Percentiles rank a stretch among this genome's conserved stretches.
These are phyloP conservation scores for Dinocampus coccinellae DNA, from an alignment of 2,888 invertebrate genomes.

Conservation along the genomic window DNA sequence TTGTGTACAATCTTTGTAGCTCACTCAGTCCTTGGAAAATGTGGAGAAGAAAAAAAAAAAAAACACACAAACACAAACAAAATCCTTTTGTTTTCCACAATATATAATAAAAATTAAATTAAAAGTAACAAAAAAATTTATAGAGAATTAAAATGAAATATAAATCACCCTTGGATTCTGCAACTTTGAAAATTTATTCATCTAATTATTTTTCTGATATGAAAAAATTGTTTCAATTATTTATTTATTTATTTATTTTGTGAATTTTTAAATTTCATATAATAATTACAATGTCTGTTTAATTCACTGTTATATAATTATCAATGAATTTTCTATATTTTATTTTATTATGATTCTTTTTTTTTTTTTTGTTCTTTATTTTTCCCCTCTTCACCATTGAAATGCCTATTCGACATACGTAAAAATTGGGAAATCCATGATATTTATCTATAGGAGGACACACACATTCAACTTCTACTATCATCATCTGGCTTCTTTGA, in stretches of 20 bases:
- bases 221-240: no score
- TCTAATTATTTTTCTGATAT: no score
- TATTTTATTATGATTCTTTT: not conserved
- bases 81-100: not conserved
- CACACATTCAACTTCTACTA: conserved; percentile 15
- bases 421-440: not conserved
- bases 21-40: not conserved
- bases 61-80: no score
- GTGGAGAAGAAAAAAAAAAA: not conserved
- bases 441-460: conserved; percentile 32
- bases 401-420: not conserved
- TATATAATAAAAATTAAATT: not conserved
- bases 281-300: no score
- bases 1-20: not conserved
- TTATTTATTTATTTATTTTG: no score
- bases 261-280: no score
- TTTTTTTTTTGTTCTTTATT: not conserved
- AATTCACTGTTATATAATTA: no score
- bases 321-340: no score
- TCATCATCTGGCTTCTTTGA: conserved; percentile 29
- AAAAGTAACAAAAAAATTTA: not conserved
- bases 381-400: conserved; percentile 7
- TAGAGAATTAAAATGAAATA: not conserved
- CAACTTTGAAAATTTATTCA: no score
- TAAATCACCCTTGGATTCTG: no score